phyloP scores from a whole-genome alignment of 2,797 vertebrate species.

The Hephaestus fuliginosus region DNA sequence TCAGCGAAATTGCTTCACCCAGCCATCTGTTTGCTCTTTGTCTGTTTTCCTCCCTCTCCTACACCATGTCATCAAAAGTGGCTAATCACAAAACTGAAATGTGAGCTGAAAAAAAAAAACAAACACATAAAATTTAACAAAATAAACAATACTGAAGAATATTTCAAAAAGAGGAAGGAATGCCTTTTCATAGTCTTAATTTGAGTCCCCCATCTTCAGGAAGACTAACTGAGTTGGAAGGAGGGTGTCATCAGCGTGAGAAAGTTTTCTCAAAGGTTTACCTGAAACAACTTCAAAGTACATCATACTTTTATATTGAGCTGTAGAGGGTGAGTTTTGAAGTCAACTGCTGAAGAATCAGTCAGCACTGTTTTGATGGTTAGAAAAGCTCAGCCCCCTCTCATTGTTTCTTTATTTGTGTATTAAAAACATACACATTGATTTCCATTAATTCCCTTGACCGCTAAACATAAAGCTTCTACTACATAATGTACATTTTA shows the following conservation, averaged over 20 bases:
- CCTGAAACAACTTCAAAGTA: constrained; percentile 8
- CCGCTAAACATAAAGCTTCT: neutral
- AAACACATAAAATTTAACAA: constrained; percentile 42
- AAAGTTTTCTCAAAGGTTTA: neutral
- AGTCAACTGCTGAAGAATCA: neutral
- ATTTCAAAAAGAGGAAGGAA: constrained; percentile 15
- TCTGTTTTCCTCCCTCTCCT: constrained; percentile 34
- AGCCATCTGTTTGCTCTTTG: constrained; percentile 66
- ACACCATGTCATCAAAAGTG: constrained; percentile 31
- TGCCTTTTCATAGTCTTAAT: neutral
- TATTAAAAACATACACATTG: neutral
- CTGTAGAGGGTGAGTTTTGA: neutral
- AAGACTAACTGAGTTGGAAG: constrained; percentile 1
- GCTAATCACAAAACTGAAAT: constrained; percentile 48
- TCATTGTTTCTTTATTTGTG: neutral
- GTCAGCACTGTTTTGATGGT: neutral
- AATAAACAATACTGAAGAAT: constrained; percentile 32
- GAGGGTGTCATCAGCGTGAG: neutral
- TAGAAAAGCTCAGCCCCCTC: neutral
- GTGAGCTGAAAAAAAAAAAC: constrained; percentile 19
- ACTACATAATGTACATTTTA: too few species aligned
- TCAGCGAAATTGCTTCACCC: constrained; percentile 57
- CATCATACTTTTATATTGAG: neutral
- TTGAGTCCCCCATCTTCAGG: neutral
- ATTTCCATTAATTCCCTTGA: neutral